phyloP scores from a whole-genome alignment of 1,140 invertebrate species.

The Bombus superbus region DNA sequence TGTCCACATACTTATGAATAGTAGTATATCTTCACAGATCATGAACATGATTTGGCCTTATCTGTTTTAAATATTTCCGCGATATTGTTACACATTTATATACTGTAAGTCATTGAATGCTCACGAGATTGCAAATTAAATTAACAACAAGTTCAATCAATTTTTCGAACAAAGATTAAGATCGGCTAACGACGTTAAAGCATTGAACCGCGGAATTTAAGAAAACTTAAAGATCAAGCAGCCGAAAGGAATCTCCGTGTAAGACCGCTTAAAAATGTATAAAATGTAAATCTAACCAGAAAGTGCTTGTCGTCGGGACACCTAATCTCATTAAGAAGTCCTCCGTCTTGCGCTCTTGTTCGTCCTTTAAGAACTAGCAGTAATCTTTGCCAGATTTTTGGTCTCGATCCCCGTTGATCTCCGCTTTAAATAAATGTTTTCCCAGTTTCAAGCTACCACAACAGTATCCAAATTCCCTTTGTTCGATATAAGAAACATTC shows the following conservation, averaged over 20 bases:
- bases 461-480: constrained; percentile 59
- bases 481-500: no score
- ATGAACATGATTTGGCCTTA: neutral
- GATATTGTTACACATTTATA: neutral
- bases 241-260: constrained; percentile 39
- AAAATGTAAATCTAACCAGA: constrained; percentile 81
- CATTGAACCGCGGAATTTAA: constrained; percentile 31
- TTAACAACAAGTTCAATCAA: neutral
- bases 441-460: constrained; percentile 71
- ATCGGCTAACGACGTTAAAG: constrained; percentile 6
- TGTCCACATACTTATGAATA: neutral
- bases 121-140: neutral
- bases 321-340: constrained; percentile 83
- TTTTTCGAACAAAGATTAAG: constrained; percentile 27
- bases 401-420: constrained; percentile 76
- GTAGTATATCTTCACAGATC: neutral
- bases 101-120: neutral
- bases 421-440: constrained; percentile 80
- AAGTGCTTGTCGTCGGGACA: constrained; percentile 78
- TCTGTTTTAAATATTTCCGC: neutral
- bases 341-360: constrained; percentile 73
- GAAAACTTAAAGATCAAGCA: constrained; percentile 37
- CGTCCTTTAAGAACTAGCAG: constrained; percentile 67
- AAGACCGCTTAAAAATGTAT: constrained; percentile 81
- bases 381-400: constrained; percentile 79